A percentile compares a stretch with the other conserved stretches of the same genome.
phyloP scores from a whole-genome alignment of 2,888 invertebrate species.

The Spodoptera exigua region DNA sequence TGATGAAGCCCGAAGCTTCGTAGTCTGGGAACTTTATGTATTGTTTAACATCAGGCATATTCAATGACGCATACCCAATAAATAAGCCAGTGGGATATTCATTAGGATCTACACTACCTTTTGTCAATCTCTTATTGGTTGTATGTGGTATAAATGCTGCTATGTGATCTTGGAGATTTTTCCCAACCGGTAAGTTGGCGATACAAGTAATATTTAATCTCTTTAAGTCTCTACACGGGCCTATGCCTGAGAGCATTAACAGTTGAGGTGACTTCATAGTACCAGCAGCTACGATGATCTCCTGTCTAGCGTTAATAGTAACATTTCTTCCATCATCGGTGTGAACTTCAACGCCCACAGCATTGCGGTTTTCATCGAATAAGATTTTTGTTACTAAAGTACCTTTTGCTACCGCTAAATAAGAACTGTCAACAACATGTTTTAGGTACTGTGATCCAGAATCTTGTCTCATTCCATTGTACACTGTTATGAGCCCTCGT shows the following conservation, averaged over 20 bases:
- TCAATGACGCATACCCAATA: constrained; percentile 55
- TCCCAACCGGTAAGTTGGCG: constrained; percentile 43
- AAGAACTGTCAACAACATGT: constrained; percentile 17
- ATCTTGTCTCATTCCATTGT: constrained; percentile 24
- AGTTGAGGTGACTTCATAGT: constrained; percentile 67
- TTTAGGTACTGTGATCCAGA: constrained; percentile 35
- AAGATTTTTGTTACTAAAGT: constrained; percentile 48
- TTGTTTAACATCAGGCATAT: constrained; percentile 45
- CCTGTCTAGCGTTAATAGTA: constrained; percentile 48
- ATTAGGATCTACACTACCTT: constrained; percentile 24
- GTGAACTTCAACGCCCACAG: constrained; percentile 41
- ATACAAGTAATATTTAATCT: constrained; percentile 32
- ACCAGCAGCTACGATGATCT: constrained; percentile 77
- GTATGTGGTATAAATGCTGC: constrained; percentile 43
- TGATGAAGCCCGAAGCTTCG: constrained; percentile 49
- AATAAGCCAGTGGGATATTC: constrained; percentile 73
- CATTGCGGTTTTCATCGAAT: constrained; percentile 43
- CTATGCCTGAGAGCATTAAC: constrained; percentile 62
- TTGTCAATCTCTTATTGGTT: constrained; percentile 35
- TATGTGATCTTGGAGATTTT: constrained; percentile 43
- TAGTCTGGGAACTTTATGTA: constrained; percentile 56
- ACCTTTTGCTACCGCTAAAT: constrained; percentile 32
- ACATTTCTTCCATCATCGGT: constrained; percentile 36
- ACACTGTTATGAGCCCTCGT: constrained; percentile 21
- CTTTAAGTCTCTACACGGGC: constrained; percentile 63